phyloP scores from a whole-genome alignment of 1,140 invertebrate species.

The Bombyx mori region ASM3026992v2 NC_085115.1:9233501-9234000 shows the following conservation, averaged over 20 bases:
- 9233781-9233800: slow-evolving; percentile 43
- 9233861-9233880: slow-evolving; percentile 45
- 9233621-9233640: slow-evolving; percentile 36
- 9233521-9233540: slow-evolving; percentile 38
- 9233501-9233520: slow-evolving; percentile 32
- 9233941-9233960: slow-evolving; percentile 45
- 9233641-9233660: slow-evolving; percentile 40
- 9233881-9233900: slow-evolving; percentile 30
- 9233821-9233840: slow-evolving; percentile 39
- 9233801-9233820: slow-evolving; percentile 25
- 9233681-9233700: slow-evolving; percentile 2
- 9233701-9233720: slow-evolving; percentile 17
- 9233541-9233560: slow-evolving; percentile 39
- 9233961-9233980: slow-evolving; percentile 37
- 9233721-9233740: slow-evolving; percentile 23
- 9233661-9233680: slow-evolving; percentile 20
- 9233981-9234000: slow-evolving; percentile 23
- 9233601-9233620: slow-evolving; percentile 30
- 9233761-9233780: slow-evolving; percentile 23
- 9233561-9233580: slow-evolving; percentile 36
- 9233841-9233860: slow-evolving; percentile 45
- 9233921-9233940: slow-evolving; percentile 28
- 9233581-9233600: slow-evolving; percentile 19
- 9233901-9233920: slow-evolving; percentile 34
- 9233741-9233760: slow-evolving; percentile 30